Conservation (phyloP, 1,140 invertebrate species). For the Agrypnia vestita region DNA sequence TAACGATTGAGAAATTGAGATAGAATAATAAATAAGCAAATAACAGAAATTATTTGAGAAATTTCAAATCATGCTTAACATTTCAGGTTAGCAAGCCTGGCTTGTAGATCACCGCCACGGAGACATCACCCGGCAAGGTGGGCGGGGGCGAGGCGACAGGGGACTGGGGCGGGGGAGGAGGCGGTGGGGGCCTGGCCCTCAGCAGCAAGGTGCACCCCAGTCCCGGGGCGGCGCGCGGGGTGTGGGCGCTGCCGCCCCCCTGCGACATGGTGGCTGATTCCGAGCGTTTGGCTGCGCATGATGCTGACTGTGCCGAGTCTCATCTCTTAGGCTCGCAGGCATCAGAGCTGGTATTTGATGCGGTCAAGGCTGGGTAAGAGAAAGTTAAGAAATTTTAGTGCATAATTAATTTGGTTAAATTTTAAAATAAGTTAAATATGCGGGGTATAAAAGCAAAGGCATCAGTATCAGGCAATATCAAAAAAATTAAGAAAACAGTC, state of each 20-base stretch:
- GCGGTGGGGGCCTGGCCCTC: constrained; percentile 63
- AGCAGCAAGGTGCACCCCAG: constrained; percentile 80
- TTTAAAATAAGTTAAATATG: too few relatives aligned
- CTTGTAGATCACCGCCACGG: constrained; percentile 3
- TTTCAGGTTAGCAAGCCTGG: too few relatives aligned
- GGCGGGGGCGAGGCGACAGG: constrained; percentile 21
- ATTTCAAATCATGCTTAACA: too few relatives aligned
- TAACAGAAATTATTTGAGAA: too few relatives aligned
- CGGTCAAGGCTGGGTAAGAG: constrained; percentile 77
- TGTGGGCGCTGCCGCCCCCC: constrained; percentile 84
- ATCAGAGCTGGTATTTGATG: constrained; percentile 77
- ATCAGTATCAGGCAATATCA: too few relatives aligned
- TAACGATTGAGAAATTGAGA: too few relatives aligned
- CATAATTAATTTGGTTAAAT: too few relatives aligned
- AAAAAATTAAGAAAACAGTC: too few relatives aligned
- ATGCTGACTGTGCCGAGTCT: constrained; percentile 66
- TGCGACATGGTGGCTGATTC: constrained; percentile 82
- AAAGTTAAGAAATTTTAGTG: too few relatives aligned
- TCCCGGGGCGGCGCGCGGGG: constrained; percentile 87
- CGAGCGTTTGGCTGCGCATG: constrained; percentile 68
- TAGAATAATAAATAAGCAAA: too few relatives aligned
- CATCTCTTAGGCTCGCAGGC: constrained; percentile 66
- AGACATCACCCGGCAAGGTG: constrained; percentile 36
- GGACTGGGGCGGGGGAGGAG: constrained; percentile 58
- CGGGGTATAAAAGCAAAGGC: too few relatives aligned